phyloP scores from a whole-genome alignment of 2,888 invertebrate genomes.

The Drosophila fungiperda region DNA sequence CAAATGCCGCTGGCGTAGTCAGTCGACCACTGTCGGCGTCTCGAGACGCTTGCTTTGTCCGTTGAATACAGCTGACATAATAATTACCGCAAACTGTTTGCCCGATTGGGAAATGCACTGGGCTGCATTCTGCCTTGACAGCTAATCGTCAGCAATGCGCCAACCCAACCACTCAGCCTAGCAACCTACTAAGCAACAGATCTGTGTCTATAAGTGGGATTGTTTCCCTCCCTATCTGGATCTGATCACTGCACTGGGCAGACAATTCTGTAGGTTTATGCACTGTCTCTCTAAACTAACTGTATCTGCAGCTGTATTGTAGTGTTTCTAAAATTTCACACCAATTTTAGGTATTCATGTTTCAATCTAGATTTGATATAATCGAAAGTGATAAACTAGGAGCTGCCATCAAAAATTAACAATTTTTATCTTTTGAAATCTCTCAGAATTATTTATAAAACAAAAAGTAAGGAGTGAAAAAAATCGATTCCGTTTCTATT shows the following conservation, averaged over 20 bases:
- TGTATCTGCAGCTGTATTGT: not conserved
- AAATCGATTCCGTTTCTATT: not conserved
- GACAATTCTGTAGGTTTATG: conserved; percentile 1
- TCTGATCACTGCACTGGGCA: conserved; percentile 27
- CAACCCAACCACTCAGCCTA: conserved; percentile 26
- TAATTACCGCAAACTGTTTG: conserved; percentile 65
- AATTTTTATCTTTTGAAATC: not conserved
- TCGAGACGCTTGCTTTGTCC: conserved; percentile 47
- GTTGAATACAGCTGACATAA: conserved; percentile 61
- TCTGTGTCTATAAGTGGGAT: conserved; percentile 41
- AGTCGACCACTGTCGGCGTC: conserved; percentile 27
- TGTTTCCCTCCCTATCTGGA: conserved; percentile 47
- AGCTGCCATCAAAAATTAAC: too few relatives aligned
- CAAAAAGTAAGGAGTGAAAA: not conserved
- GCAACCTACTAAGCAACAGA: conserved; percentile 17
- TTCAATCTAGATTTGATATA: too few relatives aligned
- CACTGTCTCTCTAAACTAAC: not conserved
- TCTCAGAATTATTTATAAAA: not conserved
- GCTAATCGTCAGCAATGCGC: conserved; percentile 48
- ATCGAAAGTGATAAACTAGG: too few relatives aligned
- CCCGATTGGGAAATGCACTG: not conserved
- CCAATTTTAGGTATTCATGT: too few relatives aligned
- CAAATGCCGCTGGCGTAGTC: conserved; percentile 73
- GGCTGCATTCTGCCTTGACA: conserved; percentile 26
- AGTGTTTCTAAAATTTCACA: not conserved